Base-by-base conservation (phyloP, 2,888 invertebrate genomes). In the Gryllus longicercus region DNA sequence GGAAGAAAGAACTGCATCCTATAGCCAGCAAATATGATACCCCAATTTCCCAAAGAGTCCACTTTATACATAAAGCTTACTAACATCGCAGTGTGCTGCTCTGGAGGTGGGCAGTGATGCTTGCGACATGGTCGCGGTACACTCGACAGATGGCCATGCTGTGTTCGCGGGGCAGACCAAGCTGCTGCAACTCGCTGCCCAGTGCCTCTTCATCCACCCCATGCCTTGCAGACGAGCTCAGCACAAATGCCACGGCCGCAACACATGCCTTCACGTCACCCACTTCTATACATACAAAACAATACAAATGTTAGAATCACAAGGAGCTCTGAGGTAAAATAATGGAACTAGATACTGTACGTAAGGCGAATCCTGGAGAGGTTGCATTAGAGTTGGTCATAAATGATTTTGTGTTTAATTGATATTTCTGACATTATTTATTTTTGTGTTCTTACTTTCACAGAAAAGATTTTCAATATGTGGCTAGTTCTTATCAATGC, bases 121-220 rank as follows among this genome's bases (percentile, higher is more conserved):
- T 86, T 0, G 86, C 83, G 50, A 86, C 87, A 83, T 90, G 86
- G 79, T 90, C 90, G 11, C 89, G 88, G 79, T 91, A 88, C 25
- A 92, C 88, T 77, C 89, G 88, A 83, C 90, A 90, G 82, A 93
- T 86, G 10, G 90, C 89, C 2, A 89, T 88, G 75, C 92, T 90
- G 85, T 93, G 93, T 82, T 92, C 94, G 85, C 92, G 90, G 2
- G 95, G 95, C 80, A 95, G 87, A n/a, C 95, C 95, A 76, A 96
- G 88, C 86, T 95, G 95, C 85, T 95, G 95, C 74, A 96, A 88
- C 87, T 95, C 95, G 84, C 91, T 92, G 74, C 90, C 90, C 80
- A 95, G 89, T 76, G 92, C 90, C 18, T 89, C 89, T 75, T 91
- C 91, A 79, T 91, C 90, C 51, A 93, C 92, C 81, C 89, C 90